Evolutionary conservation across 2,113 vertebrate genomes (phyloP).

Genomic region (Apaloderma vittatum): DNA sequence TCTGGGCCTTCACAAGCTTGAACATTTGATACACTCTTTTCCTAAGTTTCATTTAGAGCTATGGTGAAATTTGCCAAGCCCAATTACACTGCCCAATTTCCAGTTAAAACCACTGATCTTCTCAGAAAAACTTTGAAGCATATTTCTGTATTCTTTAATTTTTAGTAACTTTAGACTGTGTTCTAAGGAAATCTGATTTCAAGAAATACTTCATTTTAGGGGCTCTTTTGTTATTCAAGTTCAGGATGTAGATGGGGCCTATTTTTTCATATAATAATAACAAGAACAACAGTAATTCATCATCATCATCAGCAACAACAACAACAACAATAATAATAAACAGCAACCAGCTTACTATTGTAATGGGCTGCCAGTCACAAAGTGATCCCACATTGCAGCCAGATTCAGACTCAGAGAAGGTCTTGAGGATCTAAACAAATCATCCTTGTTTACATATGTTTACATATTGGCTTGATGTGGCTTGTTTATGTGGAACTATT

Average conservation of each 20-base stretch:
- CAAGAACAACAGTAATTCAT: no score
- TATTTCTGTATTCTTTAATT: background rate
- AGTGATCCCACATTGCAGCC: background rate
- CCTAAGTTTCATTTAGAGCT: background rate
- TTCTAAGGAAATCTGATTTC: background rate
- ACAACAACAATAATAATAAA: background rate
- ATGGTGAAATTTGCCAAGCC: background rate
- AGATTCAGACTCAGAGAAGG: background rate
- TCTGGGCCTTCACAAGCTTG: background rate
- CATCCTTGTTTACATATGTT: background rate
- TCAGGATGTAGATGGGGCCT: background rate
- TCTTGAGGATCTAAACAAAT: background rate
- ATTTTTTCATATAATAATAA: slow-evolving; percentile 1
- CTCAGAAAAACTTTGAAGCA: background rate
- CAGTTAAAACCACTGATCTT: background rate
- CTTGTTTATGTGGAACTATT: background rate
- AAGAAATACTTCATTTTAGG: background rate
- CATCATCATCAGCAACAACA: background rate
- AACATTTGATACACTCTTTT: background rate
- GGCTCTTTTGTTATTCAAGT: background rate
- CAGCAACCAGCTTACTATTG: background rate
- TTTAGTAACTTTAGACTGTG: background rate
- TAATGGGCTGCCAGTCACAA: background rate
- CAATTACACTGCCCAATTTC: background rate
- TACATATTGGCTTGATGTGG: background rate